Percentiles rank a stretch among this genome's conserved stretches.
These are phyloP conservation scores for Polylopha cassiicola DNA, from an alignment of 2,888 invertebrate species.

Conservation along the genomic window DNA sequence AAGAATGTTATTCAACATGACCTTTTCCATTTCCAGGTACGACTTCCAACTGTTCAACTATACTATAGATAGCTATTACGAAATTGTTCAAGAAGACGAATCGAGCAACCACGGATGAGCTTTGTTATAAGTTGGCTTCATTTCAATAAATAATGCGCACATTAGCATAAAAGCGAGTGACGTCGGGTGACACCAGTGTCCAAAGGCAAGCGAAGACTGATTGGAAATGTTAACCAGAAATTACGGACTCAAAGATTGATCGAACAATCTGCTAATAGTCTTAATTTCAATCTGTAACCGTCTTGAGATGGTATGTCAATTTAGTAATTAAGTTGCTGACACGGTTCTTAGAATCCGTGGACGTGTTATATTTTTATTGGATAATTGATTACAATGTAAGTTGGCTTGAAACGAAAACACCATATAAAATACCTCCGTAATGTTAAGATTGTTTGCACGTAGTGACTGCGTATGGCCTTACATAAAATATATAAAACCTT, in stretches of 20 bases:
- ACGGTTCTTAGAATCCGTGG: no score
- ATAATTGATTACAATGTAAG: no score
- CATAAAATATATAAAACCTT: no score
- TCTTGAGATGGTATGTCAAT: no score
- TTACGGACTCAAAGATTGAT: constrained; percentile 1
- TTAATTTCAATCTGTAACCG: constrained; percentile 9
- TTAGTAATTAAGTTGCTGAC: no score
- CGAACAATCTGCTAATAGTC: constrained; percentile 2
- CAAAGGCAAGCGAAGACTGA: constrained; percentile 46
- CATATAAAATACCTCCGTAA: constrained; percentile 6
- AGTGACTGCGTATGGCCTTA: not conserved
- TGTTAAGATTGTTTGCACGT: constrained; percentile 6
- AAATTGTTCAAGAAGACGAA: constrained; percentile 67
- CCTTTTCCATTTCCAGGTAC: constrained; percentile 76
- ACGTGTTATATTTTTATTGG: no score
- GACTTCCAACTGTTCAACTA: constrained; percentile 94
- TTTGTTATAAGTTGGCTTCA: constrained; percentile 15
- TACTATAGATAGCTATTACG: constrained; percentile 82
- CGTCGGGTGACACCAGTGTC: constrained; percentile 37
- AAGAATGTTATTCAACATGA: no score
- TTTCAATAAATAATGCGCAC: constrained; percentile 20
- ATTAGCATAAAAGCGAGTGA: constrained; percentile 31
- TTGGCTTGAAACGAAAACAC: not conserved
- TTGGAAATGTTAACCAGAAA: constrained; percentile 28
- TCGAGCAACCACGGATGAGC: constrained; percentile 54